phyloP scores from a whole-genome alignment of 2,113 vertebrate genomes.

The Tretioscincus oriximinensis region DNA sequence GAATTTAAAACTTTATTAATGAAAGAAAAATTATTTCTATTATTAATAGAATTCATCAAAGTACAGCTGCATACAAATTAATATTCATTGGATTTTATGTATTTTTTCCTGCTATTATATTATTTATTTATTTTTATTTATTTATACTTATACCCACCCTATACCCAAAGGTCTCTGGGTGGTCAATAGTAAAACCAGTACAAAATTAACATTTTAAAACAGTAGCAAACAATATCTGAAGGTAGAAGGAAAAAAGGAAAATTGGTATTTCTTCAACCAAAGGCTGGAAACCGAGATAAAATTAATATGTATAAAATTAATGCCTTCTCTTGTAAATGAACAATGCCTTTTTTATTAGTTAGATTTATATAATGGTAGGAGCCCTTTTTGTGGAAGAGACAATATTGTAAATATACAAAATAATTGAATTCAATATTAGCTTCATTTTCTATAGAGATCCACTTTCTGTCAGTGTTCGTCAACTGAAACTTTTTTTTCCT shows the following conservation, averaged over 20 bases:
- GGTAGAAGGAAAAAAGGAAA: too few relatives aligned
- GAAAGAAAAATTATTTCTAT: neutral
- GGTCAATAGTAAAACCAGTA: too few relatives aligned
- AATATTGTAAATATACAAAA: neutral
- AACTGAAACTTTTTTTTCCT: neutral
- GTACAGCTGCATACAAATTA: conserved; percentile 11
- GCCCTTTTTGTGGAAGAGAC: conserved; percentile 6
- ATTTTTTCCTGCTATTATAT: neutral
- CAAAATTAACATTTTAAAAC: too few relatives aligned
- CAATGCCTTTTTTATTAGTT: neutral
- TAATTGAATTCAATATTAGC: conserved; percentile 22
- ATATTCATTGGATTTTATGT: neutral
- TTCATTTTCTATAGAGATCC: conserved; percentile 16
- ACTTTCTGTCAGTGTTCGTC: conserved; percentile 12
- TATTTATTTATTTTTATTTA: too few relatives aligned
- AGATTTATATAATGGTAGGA: neutral
- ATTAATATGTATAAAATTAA: too few relatives aligned
- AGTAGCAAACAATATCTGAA: too few relatives aligned
- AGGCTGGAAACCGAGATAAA: too few relatives aligned
- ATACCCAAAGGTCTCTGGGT: too few relatives aligned
- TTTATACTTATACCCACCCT: too few relatives aligned
- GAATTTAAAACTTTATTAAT: neutral
- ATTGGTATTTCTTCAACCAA: too few relatives aligned
- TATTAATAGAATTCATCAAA: conserved; percentile 1
- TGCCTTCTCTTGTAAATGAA: too few relatives aligned